Conservation (phyloP, 2,113 vertebrate genomes). For the Sceloporus tristichus region DNA sequence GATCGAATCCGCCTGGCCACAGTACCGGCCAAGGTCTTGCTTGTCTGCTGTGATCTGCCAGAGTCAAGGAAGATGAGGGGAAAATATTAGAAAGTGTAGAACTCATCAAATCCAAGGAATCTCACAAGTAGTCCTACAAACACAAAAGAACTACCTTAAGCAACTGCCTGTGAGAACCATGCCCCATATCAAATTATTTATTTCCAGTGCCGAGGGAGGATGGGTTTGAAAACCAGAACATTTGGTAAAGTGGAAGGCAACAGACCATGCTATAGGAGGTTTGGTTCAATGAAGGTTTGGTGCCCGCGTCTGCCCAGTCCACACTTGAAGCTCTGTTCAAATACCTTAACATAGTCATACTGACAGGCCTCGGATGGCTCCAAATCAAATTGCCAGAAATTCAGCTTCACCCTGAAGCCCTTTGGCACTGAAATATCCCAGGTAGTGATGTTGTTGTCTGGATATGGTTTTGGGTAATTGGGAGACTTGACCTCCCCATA, state of each 20-base stretch:
- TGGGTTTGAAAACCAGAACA: not conserved
- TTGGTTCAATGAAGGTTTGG: no score
- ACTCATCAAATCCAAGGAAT: not conserved
- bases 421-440: slow-evolving; percentile 84
- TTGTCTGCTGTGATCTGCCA: slow-evolving; percentile 84
- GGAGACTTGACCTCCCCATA: slow-evolving; percentile 87
- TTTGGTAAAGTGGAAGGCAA: not conserved
- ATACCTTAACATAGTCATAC: slow-evolving; percentile 91
- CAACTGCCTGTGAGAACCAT: no score
- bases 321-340: slow-evolving; percentile 7
- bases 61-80: slow-evolving; percentile 11
- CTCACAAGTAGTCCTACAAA: not conserved
- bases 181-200: not conserved
- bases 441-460: slow-evolving; percentile 75
- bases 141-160: not conserved
- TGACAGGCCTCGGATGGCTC: slow-evolving; percentile 86
- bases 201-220: not conserved
- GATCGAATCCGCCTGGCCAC: slow-evolving; percentile 82
- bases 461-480: slow-evolving; percentile 86
- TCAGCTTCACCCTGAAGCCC: slow-evolving; percentile 87
- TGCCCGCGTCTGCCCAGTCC: slow-evolving; percentile 29
- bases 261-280: no score
- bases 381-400: slow-evolving; percentile 89
- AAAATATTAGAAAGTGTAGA: not conserved
- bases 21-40: slow-evolving; percentile 86